Evolutionary conservation across 1,140 invertebrate species (phyloP), one percentile per base, ranked within the genome.

Genomic region (Eupristina koningsbergeri): DNA sequence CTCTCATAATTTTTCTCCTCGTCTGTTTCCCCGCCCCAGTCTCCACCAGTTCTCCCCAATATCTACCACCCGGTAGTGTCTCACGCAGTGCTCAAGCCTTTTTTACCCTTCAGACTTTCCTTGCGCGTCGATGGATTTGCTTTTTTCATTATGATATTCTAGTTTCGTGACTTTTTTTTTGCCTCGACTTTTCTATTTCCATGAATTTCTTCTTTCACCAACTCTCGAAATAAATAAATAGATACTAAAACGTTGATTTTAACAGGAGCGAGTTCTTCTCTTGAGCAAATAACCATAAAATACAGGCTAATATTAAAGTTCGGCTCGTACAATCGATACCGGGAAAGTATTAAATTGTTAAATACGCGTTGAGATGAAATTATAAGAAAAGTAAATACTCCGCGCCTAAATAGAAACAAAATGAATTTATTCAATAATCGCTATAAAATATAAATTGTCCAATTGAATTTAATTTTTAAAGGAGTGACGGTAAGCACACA

Each of bases 1-100:
- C 67, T 19, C 61, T 47, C 63, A n/a, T 53, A 71, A 76, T 13
- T 81, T 81, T 74, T 74, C 69, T 31, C 69, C 22, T 81, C 31
- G 41, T 1, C 39, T 75, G 3, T 34, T 26, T 26, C 53, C 22
- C 7, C 22, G 19, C 53, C 22, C 22, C 53, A 2, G 15, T 2
- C 17, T 50, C 47, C 47, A 45, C 41, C 41, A 45, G 41, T 45
- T 13, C 6, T 13, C 13, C 41, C 13, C 41, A 7, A 6, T 45
- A 6, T 45, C 41, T 45, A 6, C 13, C 41, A 45, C 41, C 13
- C 41, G 2, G 50, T 17, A 9, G 7, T 9, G 3, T 2, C 50
- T 53, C 50, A 9, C 53, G 22, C 22, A 9, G 2, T 19, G 53
- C 67, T 71, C 67, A 19, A 71, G 67, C 22, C 36, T 71, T 71